phyloP scores from a whole-genome alignment of 2,113 vertebrate genomes.

The Phaethornis superciliosus region DNA sequence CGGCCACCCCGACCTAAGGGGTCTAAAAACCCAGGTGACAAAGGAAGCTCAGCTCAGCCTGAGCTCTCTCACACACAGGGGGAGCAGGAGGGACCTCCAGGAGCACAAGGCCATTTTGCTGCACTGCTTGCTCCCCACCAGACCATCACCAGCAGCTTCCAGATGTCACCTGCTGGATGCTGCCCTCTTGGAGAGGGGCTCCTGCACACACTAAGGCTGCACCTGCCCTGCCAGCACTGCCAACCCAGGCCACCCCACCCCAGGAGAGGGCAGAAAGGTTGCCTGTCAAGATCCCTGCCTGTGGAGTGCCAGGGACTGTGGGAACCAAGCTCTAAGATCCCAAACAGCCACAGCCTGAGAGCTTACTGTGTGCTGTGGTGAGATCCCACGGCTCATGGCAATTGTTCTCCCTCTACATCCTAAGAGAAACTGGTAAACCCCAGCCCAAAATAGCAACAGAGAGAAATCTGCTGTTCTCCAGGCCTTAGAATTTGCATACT shows the following conservation, averaged over 20 bases:
- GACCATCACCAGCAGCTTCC: neutral
- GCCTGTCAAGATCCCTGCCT: neutral
- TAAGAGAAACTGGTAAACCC: neutral
- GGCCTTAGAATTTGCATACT: neutral
- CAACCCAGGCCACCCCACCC: neutral
- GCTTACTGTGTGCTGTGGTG: neutral
- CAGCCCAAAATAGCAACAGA: neutral
- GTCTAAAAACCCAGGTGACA: neutral
- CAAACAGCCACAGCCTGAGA: neutral
- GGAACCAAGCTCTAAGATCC: neutral
- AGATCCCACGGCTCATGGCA: neutral
- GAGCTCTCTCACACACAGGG: neutral
- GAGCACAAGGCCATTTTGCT: neutral
- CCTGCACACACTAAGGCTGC: neutral
- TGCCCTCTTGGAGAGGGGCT: neutral
- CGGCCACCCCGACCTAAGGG: neutral
- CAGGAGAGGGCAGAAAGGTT: neutral
- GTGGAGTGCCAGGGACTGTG: neutral
- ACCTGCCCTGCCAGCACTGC: accelerated
- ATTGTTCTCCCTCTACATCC: neutral
- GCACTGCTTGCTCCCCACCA: neutral
- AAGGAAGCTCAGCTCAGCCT: neutral
- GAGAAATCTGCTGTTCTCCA: neutral
- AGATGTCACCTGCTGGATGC: neutral
- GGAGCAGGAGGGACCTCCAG: neutral